Conservation (phyloP, 2,113 vertebrate species). For the Gorsachius goisagi region DNA sequence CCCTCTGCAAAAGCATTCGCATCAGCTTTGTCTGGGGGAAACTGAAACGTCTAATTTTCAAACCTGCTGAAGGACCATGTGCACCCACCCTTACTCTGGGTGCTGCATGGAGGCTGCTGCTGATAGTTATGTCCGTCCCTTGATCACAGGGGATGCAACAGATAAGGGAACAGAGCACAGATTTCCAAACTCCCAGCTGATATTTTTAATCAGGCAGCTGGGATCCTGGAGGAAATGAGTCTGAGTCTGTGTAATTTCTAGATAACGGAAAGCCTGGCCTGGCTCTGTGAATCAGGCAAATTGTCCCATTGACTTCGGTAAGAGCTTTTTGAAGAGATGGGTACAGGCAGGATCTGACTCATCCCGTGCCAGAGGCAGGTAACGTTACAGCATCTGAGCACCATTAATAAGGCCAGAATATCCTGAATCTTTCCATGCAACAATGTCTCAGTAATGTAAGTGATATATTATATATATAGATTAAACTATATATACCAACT, state of each 20-base stretch:
- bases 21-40: background rate
- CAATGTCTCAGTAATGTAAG: constrained; percentile 5
- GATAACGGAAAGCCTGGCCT: background rate
- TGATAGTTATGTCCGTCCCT: background rate
- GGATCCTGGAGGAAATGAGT: constrained; percentile 34
- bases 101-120: background rate
- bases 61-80: fast-evolving
- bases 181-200: background rate
- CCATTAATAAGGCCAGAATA: background rate
- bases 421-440: background rate
- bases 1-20: background rate
- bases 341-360: background rate
- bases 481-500: constrained; percentile 20
- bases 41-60: background rate
- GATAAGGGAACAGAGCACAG: background rate
- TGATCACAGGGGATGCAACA: background rate
- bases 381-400: background rate
- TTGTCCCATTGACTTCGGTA: fast-evolving
- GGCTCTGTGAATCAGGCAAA: background rate
- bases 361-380: background rate
- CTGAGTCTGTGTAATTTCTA: background rate
- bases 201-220: background rate
- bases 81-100: background rate
- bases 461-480: background rate
- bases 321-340: background rate